phyloP scores from a whole-genome alignment of 2,888 invertebrate species.

The Drosophila multiciliata region DNA sequence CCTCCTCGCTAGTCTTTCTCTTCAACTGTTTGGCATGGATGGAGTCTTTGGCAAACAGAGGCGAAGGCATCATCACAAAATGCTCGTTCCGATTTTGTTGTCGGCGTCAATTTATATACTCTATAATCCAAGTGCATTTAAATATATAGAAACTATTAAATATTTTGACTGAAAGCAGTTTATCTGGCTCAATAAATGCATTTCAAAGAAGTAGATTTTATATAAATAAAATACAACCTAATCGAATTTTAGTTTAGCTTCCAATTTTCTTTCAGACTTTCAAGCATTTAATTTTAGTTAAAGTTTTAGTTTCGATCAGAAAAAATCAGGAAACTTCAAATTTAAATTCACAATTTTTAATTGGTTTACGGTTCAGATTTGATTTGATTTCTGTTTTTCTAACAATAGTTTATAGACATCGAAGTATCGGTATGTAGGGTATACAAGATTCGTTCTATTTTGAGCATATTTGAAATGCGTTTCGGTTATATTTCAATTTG shows the following conservation, averaged over 20 bases:
- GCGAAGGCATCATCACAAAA: constrained; percentile 41
- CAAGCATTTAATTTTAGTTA: too few relatives aligned
- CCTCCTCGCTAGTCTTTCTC: constrained; percentile 17
- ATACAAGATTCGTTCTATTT: neutral
- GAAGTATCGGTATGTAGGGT: constrained; percentile 22
- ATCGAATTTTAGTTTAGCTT: neutral
- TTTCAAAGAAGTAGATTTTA: neutral
- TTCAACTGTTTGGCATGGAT: constrained; percentile 12
- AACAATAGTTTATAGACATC: neutral
- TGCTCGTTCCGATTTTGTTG: constrained; percentile 35
- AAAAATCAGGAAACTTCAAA: neutral
- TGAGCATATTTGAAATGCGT: constrained; percentile 9
- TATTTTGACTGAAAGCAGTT: neutral
- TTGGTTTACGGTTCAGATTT: neutral
- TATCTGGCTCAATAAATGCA: neutral
- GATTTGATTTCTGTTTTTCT: too few relatives aligned
- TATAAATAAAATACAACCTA: neutral
- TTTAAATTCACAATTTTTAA: neutral
- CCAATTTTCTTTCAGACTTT: neutral
- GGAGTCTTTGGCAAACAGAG: constrained; percentile 53
- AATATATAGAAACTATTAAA: neutral
- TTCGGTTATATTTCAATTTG: constrained; percentile 61
- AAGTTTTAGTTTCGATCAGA: neutral
- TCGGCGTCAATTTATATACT: constrained; percentile 43
- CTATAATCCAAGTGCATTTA: neutral